phyloP scores from a whole-genome alignment of 2,888 invertebrate genomes.

The Oscheius myriophilus region DNA sequence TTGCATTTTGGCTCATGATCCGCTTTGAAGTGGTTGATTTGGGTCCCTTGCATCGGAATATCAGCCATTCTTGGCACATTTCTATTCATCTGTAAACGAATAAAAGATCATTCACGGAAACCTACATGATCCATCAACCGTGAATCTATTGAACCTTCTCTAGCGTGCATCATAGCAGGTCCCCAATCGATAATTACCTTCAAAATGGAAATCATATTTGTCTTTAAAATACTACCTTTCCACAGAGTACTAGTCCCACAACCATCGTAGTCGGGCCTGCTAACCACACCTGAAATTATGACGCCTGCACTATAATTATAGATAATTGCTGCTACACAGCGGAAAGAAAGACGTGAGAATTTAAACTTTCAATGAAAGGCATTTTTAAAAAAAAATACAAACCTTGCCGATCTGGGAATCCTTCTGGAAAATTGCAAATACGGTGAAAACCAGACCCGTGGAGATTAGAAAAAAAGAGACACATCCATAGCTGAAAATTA shows the following conservation, averaged over 20 bases:
- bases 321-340: not conserved
- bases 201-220: conserved; percentile 2
- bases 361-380: not conserved
- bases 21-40: conserved; percentile 13
- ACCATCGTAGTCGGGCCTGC: conserved; percentile 68
- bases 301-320: not conserved
- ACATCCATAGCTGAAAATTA: conserved; percentile 66
- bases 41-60: conserved; percentile 2
- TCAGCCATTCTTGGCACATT: conserved; percentile 19
- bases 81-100: conserved; percentile 16
- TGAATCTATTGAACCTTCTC: conserved; percentile 66
- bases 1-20: conserved; percentile 52
- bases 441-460: conserved; percentile 70
- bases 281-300: conserved; percentile 56
- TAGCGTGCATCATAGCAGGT: conserved; percentile 67
- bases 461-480: conserved; percentile 68
- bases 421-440: conserved; percentile 70
- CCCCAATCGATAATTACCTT: conserved; percentile 70
- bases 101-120: not conserved
- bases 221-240: conserved; percentile 54
- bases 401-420: conserved; percentile 70
- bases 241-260: conserved; percentile 68
- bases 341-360: not conserved
- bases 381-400: not conserved
- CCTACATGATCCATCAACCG: conserved; percentile 30